phyloP scores from a whole-genome alignment of 1,140 invertebrate genomes.

The Trichonephila clavata region DNA sequence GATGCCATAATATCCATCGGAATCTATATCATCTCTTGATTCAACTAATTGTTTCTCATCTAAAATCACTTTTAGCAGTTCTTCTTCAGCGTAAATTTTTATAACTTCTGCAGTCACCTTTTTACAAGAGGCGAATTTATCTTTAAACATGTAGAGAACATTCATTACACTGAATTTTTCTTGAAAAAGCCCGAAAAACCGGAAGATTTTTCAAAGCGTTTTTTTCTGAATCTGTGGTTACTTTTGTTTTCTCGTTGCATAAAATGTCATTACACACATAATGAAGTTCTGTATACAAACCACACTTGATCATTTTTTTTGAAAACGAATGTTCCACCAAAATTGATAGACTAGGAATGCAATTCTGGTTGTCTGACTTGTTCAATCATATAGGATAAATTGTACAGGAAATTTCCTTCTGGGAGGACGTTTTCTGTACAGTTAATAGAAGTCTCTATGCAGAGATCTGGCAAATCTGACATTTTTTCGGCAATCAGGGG shows the following conservation, averaged over 20 bases:
- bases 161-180: conserved; percentile 8
- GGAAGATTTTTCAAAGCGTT: neutral
- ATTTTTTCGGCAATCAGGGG: no score
- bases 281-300: neutral
- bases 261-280: neutral
- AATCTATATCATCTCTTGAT: neutral
- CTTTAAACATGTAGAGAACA: no score
- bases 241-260: neutral
- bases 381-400: no score
- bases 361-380: no score
- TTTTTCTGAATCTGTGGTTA: neutral
- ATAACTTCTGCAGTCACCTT: no score
- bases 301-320: neutral
- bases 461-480: no score
- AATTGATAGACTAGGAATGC: no score
- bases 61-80: neutral
- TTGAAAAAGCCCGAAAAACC: neutral
- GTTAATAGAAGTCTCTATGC: no score
- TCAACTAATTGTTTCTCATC: neutral
- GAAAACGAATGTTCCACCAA: neutral
- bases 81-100: neutral
- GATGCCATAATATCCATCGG: neutral
- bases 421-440: no score
- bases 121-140: no score
- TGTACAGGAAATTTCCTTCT: no score